Evolutionary conservation across 2,113 vertebrate genomes (phyloP).

Genomic region (Nannospalax galili): DNA sequence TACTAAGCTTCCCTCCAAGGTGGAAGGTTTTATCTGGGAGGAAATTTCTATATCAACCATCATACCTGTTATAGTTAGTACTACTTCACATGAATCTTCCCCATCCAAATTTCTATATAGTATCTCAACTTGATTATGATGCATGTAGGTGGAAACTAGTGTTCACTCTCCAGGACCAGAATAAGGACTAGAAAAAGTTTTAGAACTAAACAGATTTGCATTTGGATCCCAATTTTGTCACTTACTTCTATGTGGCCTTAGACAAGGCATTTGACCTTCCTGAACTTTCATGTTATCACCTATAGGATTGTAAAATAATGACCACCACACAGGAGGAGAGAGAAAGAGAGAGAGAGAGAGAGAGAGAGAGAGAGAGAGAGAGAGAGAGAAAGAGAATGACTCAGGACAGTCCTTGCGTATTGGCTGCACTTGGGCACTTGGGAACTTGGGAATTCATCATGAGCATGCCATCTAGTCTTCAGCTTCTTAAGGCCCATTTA

Average conservation of each 20-base stretch:
- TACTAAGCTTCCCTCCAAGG: too few relatives aligned
- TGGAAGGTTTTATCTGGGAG: too few relatives aligned
- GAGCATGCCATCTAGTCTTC: background rate
- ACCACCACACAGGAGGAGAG: background rate
- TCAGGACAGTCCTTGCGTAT: background rate
- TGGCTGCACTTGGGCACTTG: background rate
- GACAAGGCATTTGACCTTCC: background rate
- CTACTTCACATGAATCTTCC: background rate
- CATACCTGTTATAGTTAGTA: background rate
- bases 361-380: background rate
- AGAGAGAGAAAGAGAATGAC: background rate
- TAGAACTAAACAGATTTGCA: background rate
- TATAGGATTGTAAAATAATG: slow-evolving; percentile 25
- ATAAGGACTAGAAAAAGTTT: background rate
- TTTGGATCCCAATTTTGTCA: background rate
- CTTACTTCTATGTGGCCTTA: background rate
- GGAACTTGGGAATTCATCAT: background rate
- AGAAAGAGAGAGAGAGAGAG: background rate
- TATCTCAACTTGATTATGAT: background rate
- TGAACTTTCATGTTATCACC: background rate
- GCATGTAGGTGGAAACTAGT: background rate
- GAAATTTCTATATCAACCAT: too few relatives aligned
- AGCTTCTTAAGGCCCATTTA: background rate
- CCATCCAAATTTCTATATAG: background rate
- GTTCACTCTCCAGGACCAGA: background rate